Evolutionary conservation across 2,888 invertebrate genomes (phyloP), one percentile per base, ranked within the genome.

Genomic region (Ypsolopha scabrella): DNA sequence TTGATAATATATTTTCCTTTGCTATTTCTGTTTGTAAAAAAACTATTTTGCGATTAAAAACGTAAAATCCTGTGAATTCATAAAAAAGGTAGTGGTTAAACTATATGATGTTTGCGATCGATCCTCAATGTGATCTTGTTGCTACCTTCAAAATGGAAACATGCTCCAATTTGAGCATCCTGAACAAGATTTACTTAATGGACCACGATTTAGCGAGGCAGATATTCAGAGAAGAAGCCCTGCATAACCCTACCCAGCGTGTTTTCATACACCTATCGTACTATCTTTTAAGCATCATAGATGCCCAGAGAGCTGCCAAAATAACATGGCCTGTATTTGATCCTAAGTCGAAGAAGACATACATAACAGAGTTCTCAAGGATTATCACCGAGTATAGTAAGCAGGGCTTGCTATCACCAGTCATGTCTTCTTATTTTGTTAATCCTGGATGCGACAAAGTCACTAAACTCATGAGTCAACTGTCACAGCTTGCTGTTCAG

Each of bases 271-370:
- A 86, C 50, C 58, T 87, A 1, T 68, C 82, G 0, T 64, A 80
- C 58, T 87, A 86, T 58, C 70, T 87, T 48, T 70, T 82, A 13
- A 64, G 67, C 10, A 73, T 87, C 52, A 75, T 87, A 50, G 82
- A 86, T 60, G 56, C 61, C 0, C 67, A 69, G 46, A 66, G 63
- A 0, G 60, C 63, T 1, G 56, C 62, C 6, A 57, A 67, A 3
- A 58, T 86, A n/a, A 63, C 79, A 1, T 87, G 87, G 85, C 86
- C 87, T 13, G 54, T 87, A 6, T 83, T 79, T 51, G 87, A 87
- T 51, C 67, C 77, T 0, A 78, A 78, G 53, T 70, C 73, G 0
- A 85, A 87, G 54, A 73, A 73, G 55, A 62, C 66, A 0, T 87
- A 76, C 52, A 70, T 85, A 59, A 79, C 68, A 51, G 74, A 79